These are phyloP conservation scores for Hylomyscus alleni DNA, from an alignment of 2,797 vertebrate species.

Conservation along the genomic window DNA sequence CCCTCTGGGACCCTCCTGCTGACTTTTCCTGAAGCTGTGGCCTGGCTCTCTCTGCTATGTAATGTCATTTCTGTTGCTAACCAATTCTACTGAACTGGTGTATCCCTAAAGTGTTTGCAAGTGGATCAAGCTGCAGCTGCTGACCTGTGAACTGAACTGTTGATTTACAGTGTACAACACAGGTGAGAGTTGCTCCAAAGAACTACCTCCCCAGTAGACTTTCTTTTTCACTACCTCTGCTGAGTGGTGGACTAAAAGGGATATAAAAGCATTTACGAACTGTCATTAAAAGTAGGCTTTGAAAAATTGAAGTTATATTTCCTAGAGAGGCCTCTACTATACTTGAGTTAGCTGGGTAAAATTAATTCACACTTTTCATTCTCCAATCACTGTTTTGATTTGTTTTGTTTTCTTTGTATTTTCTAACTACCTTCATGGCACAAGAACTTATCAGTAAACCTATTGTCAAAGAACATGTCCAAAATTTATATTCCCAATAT, in stretches of 20 bases:
- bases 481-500: neutral
- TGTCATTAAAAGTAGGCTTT: neutral
- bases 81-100: no score
- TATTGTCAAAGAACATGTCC: neutral
- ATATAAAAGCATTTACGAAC: neutral
- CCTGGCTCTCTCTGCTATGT: no score
- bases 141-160: no score
- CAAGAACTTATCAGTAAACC: neutral
- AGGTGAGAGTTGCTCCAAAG: no score
- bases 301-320: neutral
- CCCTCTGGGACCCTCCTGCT: no score
- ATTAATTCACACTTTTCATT: neutral
- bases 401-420: neutral
- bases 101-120: no score
- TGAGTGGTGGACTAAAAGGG: neutral
- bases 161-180: no score
- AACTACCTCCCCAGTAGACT: no score
- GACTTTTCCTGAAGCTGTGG: no score
- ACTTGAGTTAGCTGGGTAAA: neutral
- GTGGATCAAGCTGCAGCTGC: no score
- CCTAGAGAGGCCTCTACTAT: neutral
- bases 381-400: neutral
- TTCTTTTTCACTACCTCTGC: no score
- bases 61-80: no score
- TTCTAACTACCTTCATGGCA: neutral